Conservation (phyloP, 2,113 vertebrate species). For the Catharus minimus region DNA sequence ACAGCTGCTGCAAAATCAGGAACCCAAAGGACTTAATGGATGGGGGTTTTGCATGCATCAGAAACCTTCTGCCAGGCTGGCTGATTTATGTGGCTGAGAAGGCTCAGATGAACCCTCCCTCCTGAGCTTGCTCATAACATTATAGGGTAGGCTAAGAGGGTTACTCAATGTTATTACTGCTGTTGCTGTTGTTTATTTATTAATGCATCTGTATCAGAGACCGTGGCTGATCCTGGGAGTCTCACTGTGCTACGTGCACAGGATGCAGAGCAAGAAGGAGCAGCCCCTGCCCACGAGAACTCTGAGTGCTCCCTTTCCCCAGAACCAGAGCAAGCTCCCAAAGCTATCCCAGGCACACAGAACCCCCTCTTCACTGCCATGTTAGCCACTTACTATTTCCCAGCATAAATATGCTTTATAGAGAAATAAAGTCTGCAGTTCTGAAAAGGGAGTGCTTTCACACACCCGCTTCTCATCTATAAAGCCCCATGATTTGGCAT, state of each 20-base stretch:
- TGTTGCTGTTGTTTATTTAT: constrained; percentile 65
- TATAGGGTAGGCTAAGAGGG: constrained; percentile 54
- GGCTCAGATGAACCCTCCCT: constrained; percentile 34
- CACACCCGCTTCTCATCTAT: constrained; percentile 70
- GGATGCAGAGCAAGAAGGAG: constrained; percentile 15
- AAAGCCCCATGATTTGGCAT: constrained; percentile 77
- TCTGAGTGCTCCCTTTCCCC: not conserved
- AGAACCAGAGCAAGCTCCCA: not conserved
- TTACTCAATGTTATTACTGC: constrained; percentile 61
- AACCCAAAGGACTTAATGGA: not conserved
- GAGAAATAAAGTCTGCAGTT: constrained; percentile 77
- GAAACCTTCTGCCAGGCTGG: constrained; percentile 12
- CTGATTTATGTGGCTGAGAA: constrained; percentile 40
- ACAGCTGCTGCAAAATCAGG: constrained; percentile 11
- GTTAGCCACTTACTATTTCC: constrained; percentile 71
- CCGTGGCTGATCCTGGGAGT: constrained; percentile 3
- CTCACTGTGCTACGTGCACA: not conserved
- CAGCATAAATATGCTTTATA: constrained; percentile 77
- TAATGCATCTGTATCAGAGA: constrained; percentile 46
- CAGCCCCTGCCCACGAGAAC: not conserved
- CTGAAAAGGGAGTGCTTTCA: constrained; percentile 71
- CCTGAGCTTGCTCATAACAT: constrained; percentile 50
- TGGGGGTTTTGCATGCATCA: not conserved
- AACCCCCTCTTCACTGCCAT: constrained; percentile 20
- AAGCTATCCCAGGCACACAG: not conserved